These are phyloP conservation scores for Syrmaticus mikado DNA, from an alignment of 2,113 vertebrate species.

Conservation along the genomic window DNA sequence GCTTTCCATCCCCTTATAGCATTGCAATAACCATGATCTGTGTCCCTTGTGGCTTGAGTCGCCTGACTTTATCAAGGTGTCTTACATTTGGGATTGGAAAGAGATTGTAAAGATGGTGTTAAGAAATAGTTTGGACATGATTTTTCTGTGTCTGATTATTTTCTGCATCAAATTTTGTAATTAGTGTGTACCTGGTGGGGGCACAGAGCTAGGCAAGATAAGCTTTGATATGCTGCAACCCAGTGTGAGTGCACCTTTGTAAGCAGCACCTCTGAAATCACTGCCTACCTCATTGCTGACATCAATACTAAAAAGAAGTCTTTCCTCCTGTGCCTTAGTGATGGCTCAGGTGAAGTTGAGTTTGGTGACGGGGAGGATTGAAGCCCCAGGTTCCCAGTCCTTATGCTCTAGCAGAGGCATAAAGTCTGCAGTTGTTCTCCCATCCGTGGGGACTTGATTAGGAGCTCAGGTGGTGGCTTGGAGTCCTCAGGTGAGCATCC, in stretches of 20 bases:
- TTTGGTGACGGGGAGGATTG: neutral
- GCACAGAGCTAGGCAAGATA: neutral
- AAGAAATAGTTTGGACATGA: no score
- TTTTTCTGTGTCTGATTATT: neutral
- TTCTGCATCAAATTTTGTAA: neutral
- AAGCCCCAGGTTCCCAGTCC: neutral
- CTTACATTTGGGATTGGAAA: neutral
- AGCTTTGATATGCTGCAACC: neutral
- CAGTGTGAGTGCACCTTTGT: rapidly evolving
- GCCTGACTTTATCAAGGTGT: neutral
- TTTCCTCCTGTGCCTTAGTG: neutral
- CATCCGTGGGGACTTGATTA: rapidly evolving
- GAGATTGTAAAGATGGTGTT: neutral
- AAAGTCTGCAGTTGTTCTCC: neutral
- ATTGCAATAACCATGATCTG: rapidly evolving
- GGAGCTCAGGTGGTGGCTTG: neutral
- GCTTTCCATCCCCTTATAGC: no score
- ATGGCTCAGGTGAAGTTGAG: neutral
- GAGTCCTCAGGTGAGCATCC: neutral
- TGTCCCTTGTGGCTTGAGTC: neutral
- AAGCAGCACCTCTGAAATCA: neutral
- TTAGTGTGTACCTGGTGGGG: rapidly evolving
- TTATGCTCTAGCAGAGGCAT: neutral
- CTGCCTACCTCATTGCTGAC: neutral
- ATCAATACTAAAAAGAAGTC: rapidly evolving